Conservation (phyloP, 2,113 vertebrate genomes). For the Zeus faber region DNA sequence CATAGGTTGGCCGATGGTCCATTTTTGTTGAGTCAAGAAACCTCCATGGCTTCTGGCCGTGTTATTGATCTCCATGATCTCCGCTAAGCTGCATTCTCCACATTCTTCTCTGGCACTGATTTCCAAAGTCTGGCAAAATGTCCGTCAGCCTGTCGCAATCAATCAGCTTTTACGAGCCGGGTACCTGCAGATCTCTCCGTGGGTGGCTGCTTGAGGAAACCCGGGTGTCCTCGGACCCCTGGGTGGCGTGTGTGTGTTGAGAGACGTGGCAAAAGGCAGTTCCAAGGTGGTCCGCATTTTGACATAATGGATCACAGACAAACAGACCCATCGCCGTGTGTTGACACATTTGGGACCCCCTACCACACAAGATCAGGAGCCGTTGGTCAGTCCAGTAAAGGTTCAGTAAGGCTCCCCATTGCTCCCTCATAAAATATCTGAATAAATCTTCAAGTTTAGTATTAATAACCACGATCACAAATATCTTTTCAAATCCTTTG, state of each 20-base stretch:
- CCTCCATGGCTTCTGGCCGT: too few relatives aligned
- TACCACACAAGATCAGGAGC: too few relatives aligned
- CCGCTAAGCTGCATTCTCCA: not conserved
- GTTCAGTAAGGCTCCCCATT: too few relatives aligned
- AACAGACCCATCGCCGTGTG: not conserved
- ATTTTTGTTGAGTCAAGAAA: too few relatives aligned
- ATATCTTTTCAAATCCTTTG: too few relatives aligned
- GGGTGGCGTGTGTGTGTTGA: slow-evolving; percentile 2
- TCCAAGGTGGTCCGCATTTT: not conserved
- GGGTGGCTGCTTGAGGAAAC: not conserved
- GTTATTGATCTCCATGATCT: too few relatives aligned
- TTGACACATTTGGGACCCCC: not conserved
- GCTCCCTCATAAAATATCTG: too few relatives aligned
- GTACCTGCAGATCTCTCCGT: not conserved
- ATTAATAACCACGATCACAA: too few relatives aligned
- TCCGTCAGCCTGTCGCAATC: not conserved
- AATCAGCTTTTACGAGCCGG: too few relatives aligned
- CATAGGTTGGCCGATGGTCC: too few relatives aligned
- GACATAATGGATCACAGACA: not conserved
- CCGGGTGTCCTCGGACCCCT: not conserved
- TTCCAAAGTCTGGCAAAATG: not conserved
- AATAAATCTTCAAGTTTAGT: too few relatives aligned
- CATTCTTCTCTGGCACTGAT: not conserved
- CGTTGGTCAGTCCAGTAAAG: too few relatives aligned
- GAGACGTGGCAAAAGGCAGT: not conserved